A percentile compares a stretch with the other conserved stretches of the same genome.
phyloP scores from a whole-genome alignment of 37 sponge, comb jelly and placozoan species.

The Beroe ovata region DNA sequence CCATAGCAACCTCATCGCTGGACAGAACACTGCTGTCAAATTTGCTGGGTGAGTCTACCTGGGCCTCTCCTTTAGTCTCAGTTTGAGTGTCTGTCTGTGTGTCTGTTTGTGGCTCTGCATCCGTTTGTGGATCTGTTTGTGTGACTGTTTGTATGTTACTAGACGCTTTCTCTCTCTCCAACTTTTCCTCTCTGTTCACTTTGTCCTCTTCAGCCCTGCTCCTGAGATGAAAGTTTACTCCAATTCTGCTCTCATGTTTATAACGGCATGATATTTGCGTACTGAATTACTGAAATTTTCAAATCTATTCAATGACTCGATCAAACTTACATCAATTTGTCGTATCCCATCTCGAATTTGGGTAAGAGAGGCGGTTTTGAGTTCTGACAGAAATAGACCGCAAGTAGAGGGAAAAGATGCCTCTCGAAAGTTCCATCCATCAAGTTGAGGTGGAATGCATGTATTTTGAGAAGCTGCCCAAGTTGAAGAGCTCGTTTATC shows the following conservation, averaged over 20 bases:
- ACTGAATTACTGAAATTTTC: no score
- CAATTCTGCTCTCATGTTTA: no score
- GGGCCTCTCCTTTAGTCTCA: not conserved
- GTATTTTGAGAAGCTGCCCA: constrained; percentile 6
- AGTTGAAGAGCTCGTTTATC: constrained; percentile 31
- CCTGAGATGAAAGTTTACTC: no score
- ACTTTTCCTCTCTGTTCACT: not conserved
- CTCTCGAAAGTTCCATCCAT: constrained; percentile 44
- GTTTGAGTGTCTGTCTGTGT: not conserved
- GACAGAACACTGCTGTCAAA: not conserved
- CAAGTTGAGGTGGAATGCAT: not conserved
- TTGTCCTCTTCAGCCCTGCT: constrained; percentile 27
- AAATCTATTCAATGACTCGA: no score
- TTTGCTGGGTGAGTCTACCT: no score
- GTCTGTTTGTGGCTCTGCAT: not conserved
- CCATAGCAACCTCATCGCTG: not conserved
- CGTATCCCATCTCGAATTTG: not conserved
- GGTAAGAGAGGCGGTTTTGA: constrained; percentile 54
- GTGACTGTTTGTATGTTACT: not conserved
- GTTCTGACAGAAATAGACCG: constrained; percentile 46
- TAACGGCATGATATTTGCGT: no score
- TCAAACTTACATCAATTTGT: constrained; percentile 37
- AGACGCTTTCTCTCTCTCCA: not conserved
- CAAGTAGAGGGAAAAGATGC: not conserved
- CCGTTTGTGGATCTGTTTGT: not conserved